phyloP scores from a whole-genome alignment of 2,888 invertebrate genomes.

The Ectemnius lituratus region DNA sequence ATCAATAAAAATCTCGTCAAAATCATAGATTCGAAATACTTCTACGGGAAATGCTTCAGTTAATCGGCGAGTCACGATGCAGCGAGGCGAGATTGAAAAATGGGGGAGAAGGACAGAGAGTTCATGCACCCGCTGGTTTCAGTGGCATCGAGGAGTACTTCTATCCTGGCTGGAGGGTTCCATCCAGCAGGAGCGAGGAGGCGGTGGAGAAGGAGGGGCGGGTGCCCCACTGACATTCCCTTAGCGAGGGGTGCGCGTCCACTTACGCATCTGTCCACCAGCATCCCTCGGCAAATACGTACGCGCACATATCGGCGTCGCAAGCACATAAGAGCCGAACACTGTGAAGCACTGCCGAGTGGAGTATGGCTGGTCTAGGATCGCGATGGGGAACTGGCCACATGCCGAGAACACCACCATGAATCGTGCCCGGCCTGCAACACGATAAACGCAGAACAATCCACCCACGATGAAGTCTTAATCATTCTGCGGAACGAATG shows the following conservation, averaged over 20 bases:
- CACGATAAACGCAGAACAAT: conserved; percentile 25
- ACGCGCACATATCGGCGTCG: conserved; percentile 46
- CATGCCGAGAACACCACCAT: conserved; percentile 52
- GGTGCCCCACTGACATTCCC: conserved; percentile 26
- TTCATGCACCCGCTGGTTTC: neutral
- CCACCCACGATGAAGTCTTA: conserved; percentile 47
- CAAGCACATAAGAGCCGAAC: too few relatives aligned
- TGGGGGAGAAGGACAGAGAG: neutral
- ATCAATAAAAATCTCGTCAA: too few relatives aligned
- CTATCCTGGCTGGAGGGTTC: conserved; percentile 1
- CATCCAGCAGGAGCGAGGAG: conserved; percentile 22
- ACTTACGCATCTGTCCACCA: conserved; percentile 77
- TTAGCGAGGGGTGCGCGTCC: conserved; percentile 62
- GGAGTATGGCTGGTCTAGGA: conserved; percentile 35
- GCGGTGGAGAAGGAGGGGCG: too few relatives aligned
- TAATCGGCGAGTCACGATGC: conserved; percentile 2
- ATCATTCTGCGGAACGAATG: conserved; percentile 34
- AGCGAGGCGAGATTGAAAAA: conserved; percentile 6
- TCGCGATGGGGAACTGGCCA: conserved; percentile 46
- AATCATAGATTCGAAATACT: too few relatives aligned
- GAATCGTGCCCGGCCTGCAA: conserved; percentile 23
- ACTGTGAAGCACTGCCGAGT: too few relatives aligned
- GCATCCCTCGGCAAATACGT: conserved; percentile 70
- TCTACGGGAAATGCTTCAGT: too few relatives aligned
- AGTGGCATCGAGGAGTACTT: neutral